These are phyloP conservation scores for Grallaria varia DNA, from an alignment of 2,113 vertebrate species.

Conservation along the genomic window DNA sequence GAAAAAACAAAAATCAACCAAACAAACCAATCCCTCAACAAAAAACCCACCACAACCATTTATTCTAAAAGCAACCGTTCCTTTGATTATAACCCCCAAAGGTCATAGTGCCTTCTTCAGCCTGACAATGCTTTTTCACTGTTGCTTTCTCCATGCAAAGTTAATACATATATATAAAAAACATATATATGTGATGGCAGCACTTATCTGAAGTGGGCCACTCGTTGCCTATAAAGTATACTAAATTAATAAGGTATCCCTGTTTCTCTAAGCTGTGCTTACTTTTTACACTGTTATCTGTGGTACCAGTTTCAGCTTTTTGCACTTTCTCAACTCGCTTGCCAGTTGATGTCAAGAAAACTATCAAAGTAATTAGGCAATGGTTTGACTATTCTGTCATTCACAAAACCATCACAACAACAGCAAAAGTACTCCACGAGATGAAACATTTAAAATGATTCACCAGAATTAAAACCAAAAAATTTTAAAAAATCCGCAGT, in stretches of 20 bases:
- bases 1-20: not conserved
- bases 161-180: not conserved
- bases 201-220: not conserved
- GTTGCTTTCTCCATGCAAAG: not conserved
- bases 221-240: not conserved
- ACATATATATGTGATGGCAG: not conserved
- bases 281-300: not conserved
- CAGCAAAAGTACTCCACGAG: not conserved
- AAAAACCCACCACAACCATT: not conserved
- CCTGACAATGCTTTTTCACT: not conserved
- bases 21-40: not conserved
- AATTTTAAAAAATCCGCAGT: not conserved
- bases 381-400: not conserved
- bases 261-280: not conserved
- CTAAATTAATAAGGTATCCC: not conserved
- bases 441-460: not conserved
- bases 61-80: not conserved
- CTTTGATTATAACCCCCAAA: not conserved
- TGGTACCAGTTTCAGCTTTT: not conserved
- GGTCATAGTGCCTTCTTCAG: not conserved
- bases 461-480: not conserved
- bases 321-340: not conserved
- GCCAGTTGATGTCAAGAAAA: not conserved
- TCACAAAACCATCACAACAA: not conserved
- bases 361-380: not conserved